Percentiles rank a stretch among this genome's conserved stretches.
phyloP scores from a whole-genome alignment of 2,888 invertebrate genomes.

The Himalopsyche anomala region DNA sequence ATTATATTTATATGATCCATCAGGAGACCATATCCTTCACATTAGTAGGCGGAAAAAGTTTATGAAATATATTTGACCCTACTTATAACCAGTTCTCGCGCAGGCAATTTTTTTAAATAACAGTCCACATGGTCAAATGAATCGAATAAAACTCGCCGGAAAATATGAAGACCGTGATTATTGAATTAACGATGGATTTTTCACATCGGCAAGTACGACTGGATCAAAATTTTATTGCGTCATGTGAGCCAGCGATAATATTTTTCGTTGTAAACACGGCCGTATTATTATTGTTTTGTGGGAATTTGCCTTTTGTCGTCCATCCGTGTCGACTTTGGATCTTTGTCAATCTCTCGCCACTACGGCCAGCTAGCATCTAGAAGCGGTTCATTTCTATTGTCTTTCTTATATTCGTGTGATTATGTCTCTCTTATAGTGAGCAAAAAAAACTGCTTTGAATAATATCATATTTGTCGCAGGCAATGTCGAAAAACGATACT shows the following conservation, averaged over 20 bases:
- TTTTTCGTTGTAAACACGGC: not conserved
- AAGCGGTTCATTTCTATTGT: slow-evolving; percentile 14
- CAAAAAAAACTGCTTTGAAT: slow-evolving; percentile 17
- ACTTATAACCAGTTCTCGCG: no score
- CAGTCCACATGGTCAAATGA: no score
- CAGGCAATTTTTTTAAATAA: no score
- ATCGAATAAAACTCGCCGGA: not conserved
- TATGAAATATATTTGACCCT: no score
- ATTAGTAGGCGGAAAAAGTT: no score
- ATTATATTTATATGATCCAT: no score
- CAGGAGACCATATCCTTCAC: no score
- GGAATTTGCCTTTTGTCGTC: slow-evolving; percentile 5
- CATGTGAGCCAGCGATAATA: not conserved
- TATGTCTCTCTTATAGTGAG: not conserved
- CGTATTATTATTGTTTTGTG: slow-evolving; percentile 7
- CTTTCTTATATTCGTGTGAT: slow-evolving; percentile 6
- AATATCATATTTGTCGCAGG: not conserved
- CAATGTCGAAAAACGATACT: not conserved
- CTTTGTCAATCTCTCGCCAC: slow-evolving; percentile 18
- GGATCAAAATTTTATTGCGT: not conserved
- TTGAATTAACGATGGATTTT: slow-evolving; percentile 1
- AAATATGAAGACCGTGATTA: not conserved
- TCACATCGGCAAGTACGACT: not conserved
- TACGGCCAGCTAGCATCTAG: not conserved
- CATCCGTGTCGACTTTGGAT: slow-evolving; percentile 26